Conservation (phyloP, 2,797 vertebrate species). For the Coendou prehensilis region DNA sequence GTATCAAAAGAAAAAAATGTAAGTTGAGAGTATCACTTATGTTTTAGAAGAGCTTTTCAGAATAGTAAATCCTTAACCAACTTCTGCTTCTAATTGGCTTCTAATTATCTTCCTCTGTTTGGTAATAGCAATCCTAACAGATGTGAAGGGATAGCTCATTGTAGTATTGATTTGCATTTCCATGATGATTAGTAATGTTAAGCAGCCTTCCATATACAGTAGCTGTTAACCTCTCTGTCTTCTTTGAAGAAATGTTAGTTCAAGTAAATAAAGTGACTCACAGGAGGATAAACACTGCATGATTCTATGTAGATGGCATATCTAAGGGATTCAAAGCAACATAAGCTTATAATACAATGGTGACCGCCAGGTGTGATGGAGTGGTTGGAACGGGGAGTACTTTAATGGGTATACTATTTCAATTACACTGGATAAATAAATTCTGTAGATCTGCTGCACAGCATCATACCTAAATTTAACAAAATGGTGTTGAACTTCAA, state of each 20-base stretch:
- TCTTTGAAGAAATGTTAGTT: background rate
- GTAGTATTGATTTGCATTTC: background rate
- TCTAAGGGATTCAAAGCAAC: background rate
- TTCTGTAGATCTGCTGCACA: fast-evolving
- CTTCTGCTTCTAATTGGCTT: background rate
- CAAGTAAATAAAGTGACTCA: background rate
- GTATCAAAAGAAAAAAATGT: background rate
- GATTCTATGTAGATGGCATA: background rate
- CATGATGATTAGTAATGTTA: too few species aligned
- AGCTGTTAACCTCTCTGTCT: background rate
- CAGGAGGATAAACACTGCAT: background rate
- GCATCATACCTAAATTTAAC: fast-evolving
- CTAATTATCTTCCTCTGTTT: background rate
- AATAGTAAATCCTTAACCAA: background rate
- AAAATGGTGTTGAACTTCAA: fast-evolving
- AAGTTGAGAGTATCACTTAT: background rate
- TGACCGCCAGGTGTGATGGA: background rate
- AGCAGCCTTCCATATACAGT: background rate
- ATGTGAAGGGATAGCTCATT: background rate
- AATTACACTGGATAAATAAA: too few species aligned
- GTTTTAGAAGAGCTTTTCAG: background rate
- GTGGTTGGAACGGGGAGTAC: too few species aligned
- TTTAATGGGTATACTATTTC: background rate
- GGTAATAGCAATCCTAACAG: too few species aligned
- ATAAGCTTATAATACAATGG: background rate